Evolutionary conservation across 1,140 invertebrate genomes (phyloP), one percentile per base, ranked within the genome.

Genomic region (Drosophila lacteicornis): DNA sequence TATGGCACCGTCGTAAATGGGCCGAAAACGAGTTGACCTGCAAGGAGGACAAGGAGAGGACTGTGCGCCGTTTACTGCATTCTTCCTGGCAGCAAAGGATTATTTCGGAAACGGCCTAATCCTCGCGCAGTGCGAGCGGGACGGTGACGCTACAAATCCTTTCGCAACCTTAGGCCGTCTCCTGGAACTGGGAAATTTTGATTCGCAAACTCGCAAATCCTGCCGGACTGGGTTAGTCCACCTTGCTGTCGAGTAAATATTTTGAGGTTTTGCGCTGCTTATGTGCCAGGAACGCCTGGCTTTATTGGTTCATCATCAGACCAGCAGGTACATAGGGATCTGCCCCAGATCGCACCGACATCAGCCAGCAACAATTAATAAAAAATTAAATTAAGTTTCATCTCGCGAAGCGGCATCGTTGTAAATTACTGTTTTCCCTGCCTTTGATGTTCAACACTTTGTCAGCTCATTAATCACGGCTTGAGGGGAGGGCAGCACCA

Each of bases 181-280:
- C 80, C 63, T 67, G 77, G 84, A 88, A 87, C 33, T 45, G 70
- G 33, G 11, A 53, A 82, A 69, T 60, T 82, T 67, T 55, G 67
- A 84, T 79, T 78, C 68, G 82, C 60, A 82, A 63, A 86, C 55
- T 78, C 68, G 75, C 63, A 86, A 74, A 85, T 77, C 45, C 62
- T 46, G 33, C 1, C 33, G 43, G 60, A 27, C 51, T 73, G 65
- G 75, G 80, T 65, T 67, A 73, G 71, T 71, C 79, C 78, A 51
- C 45, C 71, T 77, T 56, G 69, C 69, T 62, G 65, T 51, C 58
- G 63, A 40, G 53, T 90, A 88, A 88, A 91, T 88, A 88, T 88
- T 87, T 88, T 88, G 86, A 88, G 85, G 86, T 91, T 88, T 88
- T 91, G 82, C 82, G 86, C 85, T 91, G 82, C 84, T 88, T 90